These are phyloP conservation scores for Eupleurogrammus muticus DNA, from an alignment of 2,797 vertebrate species.

Conservation along the genomic window DNA sequence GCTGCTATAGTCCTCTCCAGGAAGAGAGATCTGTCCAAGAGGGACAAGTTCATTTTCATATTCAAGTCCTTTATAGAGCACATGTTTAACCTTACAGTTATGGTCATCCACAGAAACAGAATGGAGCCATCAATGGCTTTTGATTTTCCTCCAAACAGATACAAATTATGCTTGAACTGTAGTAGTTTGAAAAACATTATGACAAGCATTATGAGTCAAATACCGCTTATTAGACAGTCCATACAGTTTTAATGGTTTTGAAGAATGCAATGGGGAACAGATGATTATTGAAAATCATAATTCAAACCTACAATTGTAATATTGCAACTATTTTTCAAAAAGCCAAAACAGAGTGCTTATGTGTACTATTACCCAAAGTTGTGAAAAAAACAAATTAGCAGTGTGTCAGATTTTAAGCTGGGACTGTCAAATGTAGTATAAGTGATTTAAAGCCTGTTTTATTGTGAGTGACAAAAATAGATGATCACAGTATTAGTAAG, in stretches of 20 bases:
- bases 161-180: neutral
- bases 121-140: neutral
- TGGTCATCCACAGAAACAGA: neutral
- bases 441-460: constrained; percentile 24
- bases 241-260: neutral
- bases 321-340: constrained; percentile 22
- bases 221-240: neutral
- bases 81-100: neutral
- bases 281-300: constrained; percentile 31
- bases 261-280: neutral
- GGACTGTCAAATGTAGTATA: constrained; percentile 21
- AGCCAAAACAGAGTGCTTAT: constrained; percentile 6
- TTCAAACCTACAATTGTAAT: constrained; percentile 9
- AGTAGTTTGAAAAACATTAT: neutral
- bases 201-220: neutral
- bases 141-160: neutral
- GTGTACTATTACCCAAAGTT: constrained; percentile 11
- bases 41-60: constrained; percentile 35
- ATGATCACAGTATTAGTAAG: neutral
- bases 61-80: neutral
- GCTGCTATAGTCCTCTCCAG: constrained; percentile 86
- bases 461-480: constrained; percentile 18
- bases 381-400: constrained; percentile 18
- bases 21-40: constrained; percentile 85
- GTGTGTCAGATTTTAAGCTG: constrained; percentile 4